Percentiles rank a stretch among this genome's conserved stretches.
phyloP scores from a whole-genome alignment of 1,140 invertebrate genomes.

The Muscidifurax raptorellus region DNA sequence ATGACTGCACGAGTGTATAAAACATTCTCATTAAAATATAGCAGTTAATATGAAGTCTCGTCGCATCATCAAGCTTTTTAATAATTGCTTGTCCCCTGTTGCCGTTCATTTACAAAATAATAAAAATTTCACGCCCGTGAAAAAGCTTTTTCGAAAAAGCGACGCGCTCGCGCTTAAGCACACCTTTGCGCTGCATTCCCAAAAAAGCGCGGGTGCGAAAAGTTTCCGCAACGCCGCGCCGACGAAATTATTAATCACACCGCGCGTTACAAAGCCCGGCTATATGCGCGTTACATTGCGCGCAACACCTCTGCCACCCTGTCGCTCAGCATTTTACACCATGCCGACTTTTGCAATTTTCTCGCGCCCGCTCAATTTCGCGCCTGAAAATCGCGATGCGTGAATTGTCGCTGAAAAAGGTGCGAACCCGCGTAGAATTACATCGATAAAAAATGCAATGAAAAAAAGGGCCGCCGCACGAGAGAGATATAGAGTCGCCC shows the following conservation, averaged over 20 bases:
- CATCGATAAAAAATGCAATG: conserved; percentile 56
- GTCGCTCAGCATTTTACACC: conserved; percentile 34
- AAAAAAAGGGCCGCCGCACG: conserved; percentile 40
- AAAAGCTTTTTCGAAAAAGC: not conserved
- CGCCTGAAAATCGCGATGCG: conserved; percentile 59
- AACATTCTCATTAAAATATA: not conserved
- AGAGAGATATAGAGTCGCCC: conserved; percentile 8
- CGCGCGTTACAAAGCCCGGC: conserved; percentile 51
- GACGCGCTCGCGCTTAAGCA: no score
- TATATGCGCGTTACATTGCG: conserved; percentile 16
- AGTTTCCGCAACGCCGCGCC: conserved; percentile 21
- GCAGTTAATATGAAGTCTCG: not conserved
- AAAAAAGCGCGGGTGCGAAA: conserved; percentile 9
- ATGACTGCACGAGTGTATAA: not conserved
- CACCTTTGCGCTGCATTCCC: not conserved
- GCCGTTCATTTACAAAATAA: not conserved
- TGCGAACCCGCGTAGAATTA: conserved; percentile 39
- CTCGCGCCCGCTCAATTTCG: conserved; percentile 55
- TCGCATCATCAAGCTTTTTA: not conserved
- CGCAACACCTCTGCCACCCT: not conserved
- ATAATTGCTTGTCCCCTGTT: not conserved
- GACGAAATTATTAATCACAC: conserved; percentile 65
- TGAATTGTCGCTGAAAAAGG: conserved; percentile 53
- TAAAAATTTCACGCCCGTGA: not conserved
- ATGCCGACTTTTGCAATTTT: conserved; percentile 47